phyloP scores from a whole-genome alignment of 2,797 vertebrate genomes.

The Dryobates pubescens region DNA sequence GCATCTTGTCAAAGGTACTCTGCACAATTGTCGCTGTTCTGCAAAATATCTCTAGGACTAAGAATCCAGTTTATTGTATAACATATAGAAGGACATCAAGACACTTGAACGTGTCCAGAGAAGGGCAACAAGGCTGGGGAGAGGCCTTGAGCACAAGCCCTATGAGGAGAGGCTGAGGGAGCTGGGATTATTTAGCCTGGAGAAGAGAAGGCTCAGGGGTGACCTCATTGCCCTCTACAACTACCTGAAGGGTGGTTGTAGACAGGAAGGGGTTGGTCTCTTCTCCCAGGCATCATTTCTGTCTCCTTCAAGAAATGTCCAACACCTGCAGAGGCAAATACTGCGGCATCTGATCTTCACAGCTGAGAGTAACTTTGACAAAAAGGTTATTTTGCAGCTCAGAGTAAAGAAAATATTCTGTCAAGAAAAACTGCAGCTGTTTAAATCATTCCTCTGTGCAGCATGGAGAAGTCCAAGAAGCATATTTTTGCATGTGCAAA shows the following conservation, averaged over 20 bases:
- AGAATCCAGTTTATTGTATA: neutral
- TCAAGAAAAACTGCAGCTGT: slow-evolving; percentile 48
- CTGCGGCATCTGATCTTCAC: slow-evolving; percentile 22
- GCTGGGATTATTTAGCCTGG: too few relatives aligned
- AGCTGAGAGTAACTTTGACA: slow-evolving; percentile 8
- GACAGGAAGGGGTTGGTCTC: too few relatives aligned
- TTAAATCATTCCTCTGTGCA: slow-evolving; percentile 61
- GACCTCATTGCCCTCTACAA: too few relatives aligned
- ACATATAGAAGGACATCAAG: too few relatives aligned
- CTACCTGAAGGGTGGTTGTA: too few relatives aligned
- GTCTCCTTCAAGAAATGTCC: neutral
- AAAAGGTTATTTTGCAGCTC: slow-evolving; percentile 47
- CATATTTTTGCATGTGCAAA: slow-evolving; percentile 29
- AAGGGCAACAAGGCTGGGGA: too few relatives aligned
- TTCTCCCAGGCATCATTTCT: too few relatives aligned
- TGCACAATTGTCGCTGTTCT: neutral
- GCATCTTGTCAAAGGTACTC: neutral
- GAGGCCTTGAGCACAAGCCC: too few relatives aligned
- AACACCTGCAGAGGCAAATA: slow-evolving; percentile 32
- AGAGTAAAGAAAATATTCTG: slow-evolving; percentile 38
- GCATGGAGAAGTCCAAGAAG: slow-evolving; percentile 22
- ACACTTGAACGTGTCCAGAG: too few relatives aligned
- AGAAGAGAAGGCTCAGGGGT: too few relatives aligned
- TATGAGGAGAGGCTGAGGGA: too few relatives aligned
- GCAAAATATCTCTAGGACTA: neutral